Evolutionary conservation across 2,113 vertebrate species (phyloP).

Genomic region (Platanista minor): DNA sequence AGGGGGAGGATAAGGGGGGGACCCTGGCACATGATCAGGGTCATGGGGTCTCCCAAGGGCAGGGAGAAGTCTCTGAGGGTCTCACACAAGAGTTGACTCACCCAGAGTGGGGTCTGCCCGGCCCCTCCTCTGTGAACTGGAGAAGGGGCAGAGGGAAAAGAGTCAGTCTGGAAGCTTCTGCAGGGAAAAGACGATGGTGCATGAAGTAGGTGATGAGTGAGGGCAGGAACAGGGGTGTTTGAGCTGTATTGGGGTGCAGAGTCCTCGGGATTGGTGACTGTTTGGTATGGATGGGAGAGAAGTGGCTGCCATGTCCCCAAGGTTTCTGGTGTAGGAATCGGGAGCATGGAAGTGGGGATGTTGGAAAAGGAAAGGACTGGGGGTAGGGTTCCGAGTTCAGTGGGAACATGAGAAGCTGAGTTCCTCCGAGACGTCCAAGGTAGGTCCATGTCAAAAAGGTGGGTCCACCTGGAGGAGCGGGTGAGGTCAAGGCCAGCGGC

Average conservation of each 20-base stretch:
- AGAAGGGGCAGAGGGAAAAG: background rate
- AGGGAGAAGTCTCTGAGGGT: too few relatives aligned
- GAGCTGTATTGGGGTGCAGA: too few relatives aligned
- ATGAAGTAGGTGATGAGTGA: background rate
- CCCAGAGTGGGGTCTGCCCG: background rate
- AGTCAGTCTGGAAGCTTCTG: background rate
- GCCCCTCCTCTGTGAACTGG: background rate
- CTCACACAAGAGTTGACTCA: background rate
- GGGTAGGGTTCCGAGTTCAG: background rate
- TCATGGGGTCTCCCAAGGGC: background rate
- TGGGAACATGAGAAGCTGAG: background rate
- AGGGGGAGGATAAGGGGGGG: rapidly evolving
- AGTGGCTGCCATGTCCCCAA: background rate
- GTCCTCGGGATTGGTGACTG: background rate
- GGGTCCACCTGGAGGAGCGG: background rate
- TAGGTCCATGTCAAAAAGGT: background rate
- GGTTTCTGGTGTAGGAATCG: background rate
- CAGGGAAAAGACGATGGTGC: background rate
- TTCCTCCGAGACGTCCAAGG: background rate
- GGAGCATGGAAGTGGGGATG: background rate
- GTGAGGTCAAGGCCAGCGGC: background rate
- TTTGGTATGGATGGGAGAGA: background rate
- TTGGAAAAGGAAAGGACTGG: background rate
- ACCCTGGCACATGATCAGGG: background rate
- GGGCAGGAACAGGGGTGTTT: too few relatives aligned